Evolutionary conservation across 2,888 invertebrate species (phyloP).

Genomic region (Sphaerophoria taeniata): DNA sequence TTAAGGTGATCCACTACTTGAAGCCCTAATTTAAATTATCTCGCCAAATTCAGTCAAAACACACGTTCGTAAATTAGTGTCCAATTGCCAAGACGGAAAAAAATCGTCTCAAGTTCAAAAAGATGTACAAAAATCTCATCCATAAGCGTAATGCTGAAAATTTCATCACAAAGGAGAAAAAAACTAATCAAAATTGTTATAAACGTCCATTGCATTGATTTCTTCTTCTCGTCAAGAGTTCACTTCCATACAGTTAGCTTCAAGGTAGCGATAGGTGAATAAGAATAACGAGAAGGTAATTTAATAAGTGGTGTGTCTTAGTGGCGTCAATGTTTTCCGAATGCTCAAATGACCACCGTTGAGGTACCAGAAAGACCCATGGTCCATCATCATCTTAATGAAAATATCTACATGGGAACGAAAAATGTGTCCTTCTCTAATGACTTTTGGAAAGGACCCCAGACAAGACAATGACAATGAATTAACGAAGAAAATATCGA

Average conservation of each 20-base stretch:
- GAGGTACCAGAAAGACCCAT: slow-evolving; percentile 22
- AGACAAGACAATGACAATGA: slow-evolving; percentile 54
- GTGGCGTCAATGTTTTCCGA: slow-evolving; percentile 51
- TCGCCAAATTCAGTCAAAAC: slow-evolving; percentile 57
- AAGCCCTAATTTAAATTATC: slow-evolving; percentile 72
- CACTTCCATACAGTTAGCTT: slow-evolving; percentile 13
- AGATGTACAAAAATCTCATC: slow-evolving; percentile 36
- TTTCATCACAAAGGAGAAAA: slow-evolving; percentile 45
- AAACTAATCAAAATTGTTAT: slow-evolving; percentile 37
- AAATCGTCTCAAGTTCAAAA: slow-evolving; percentile 7
- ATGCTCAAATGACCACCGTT: slow-evolving; percentile 62
- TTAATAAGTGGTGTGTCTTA: slow-evolving; percentile 58
- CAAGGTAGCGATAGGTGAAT: slow-evolving; percentile 33
- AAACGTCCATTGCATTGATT: slow-evolving; percentile 56
- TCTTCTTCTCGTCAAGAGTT: slow-evolving; percentile 41
- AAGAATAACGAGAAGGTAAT: slow-evolving; percentile 70
- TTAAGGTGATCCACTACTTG: slow-evolving; percentile 67
- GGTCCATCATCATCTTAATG: slow-evolving; percentile 56
- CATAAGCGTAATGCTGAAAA: slow-evolving; percentile 29
- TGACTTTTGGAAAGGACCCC: slow-evolving; percentile 51
- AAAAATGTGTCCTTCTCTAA: slow-evolving; percentile 29
- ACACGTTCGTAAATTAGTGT: slow-evolving; percentile 43
- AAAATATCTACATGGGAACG: slow-evolving; percentile 49
- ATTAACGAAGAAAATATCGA: slow-evolving; percentile 62
- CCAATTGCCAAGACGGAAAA: slow-evolving; percentile 28